A percentile compares a stretch with the other conserved stretches of the same genome.
Evolutionary conservation across 2,888 invertebrate species (phyloP).

Genomic region (Drosophila helvetica): DNA sequence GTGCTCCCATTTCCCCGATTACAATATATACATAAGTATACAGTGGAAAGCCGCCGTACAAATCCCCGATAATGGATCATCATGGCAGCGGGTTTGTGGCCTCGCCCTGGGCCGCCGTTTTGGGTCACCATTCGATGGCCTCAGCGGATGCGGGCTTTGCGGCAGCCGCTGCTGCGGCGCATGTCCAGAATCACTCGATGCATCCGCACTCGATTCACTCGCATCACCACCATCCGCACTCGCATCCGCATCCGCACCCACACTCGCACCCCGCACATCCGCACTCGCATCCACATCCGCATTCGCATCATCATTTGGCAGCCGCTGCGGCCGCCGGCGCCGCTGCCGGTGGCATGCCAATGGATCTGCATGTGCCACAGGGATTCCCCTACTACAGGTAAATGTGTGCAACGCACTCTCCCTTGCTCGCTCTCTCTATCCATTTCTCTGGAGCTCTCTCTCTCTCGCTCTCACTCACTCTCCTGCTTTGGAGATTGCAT

Average conservation of each 20-base stretch:
- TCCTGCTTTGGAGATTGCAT: constrained; percentile 37
- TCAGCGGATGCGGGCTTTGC: constrained; percentile 82
- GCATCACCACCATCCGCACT: constrained; percentile 84
- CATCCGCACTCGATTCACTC: constrained; percentile 62
- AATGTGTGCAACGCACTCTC: constrained; percentile 49
- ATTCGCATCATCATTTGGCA: constrained; percentile 81
- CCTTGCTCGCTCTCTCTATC: constrained; percentile 3
- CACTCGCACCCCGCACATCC: constrained; percentile 45
- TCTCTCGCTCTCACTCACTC: not conserved
- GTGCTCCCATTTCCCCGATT: not conserved
- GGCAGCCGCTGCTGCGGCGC: constrained; percentile 84
- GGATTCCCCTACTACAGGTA: constrained; percentile 96
- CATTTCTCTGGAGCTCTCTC: not conserved
- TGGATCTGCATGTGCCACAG: constrained; percentile 96
- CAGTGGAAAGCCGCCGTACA: constrained; percentile 3
- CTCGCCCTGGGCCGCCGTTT: constrained; percentile 92
- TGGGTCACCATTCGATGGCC: constrained; percentile 85
- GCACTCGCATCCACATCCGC: constrained; percentile 60
- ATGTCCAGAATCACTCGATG: constrained; percentile 84
- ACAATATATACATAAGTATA: constrained; percentile 4
- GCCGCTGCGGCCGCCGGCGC: constrained; percentile 79
- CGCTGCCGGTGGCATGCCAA: constrained; percentile 88
- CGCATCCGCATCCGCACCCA: constrained; percentile 83
- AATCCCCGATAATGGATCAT: constrained; percentile 88
- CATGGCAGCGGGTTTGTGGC: constrained; percentile 89